These are phyloP conservation scores for Centrocercus urophasianus DNA, from an alignment of 2,113 vertebrate genomes.

Conservation along the genomic window DNA sequence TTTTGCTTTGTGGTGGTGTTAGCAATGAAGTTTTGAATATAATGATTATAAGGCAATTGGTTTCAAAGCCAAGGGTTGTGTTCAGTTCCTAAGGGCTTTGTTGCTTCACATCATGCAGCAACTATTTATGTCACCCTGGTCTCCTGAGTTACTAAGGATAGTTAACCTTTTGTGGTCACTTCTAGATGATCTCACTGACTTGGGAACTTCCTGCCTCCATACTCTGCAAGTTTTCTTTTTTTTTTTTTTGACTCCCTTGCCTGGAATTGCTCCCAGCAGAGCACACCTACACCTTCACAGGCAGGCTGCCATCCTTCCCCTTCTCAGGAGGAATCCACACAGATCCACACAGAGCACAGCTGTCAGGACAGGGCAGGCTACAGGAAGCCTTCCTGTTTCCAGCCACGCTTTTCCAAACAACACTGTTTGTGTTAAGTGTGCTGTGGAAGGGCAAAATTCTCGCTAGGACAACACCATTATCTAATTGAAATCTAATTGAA, in stretches of 20 bases:
- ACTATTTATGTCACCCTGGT: neutral
- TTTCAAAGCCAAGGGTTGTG: neutral
- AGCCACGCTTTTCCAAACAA: neutral
- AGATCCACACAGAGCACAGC: neutral
- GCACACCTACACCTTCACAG: neutral
- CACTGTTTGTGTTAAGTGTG: neutral
- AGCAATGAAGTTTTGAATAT: neutral
- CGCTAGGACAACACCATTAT: neutral
- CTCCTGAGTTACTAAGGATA: neutral
- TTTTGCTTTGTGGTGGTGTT: neutral
- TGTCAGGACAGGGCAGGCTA: neutral
- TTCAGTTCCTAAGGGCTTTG: neutral
- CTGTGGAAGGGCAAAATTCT: neutral
- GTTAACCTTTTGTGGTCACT: neutral
- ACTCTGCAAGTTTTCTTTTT: rapidly evolving
- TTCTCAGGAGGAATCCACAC: neutral
- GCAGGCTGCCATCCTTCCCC: neutral
- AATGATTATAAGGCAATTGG: neutral
- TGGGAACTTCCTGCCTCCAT: neutral
- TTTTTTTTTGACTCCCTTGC: neutral
- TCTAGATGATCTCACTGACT: neutral
- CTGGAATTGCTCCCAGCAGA: neutral
- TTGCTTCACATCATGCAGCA: neutral
- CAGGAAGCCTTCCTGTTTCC: neutral
- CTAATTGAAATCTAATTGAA: neutral